A percentile compares a stretch with the other conserved stretches of the same genome.
These are phyloP conservation scores for Corydoras sp. DNA, from an alignment of 2,113 vertebrate species.

Conservation along the genomic window DNA sequence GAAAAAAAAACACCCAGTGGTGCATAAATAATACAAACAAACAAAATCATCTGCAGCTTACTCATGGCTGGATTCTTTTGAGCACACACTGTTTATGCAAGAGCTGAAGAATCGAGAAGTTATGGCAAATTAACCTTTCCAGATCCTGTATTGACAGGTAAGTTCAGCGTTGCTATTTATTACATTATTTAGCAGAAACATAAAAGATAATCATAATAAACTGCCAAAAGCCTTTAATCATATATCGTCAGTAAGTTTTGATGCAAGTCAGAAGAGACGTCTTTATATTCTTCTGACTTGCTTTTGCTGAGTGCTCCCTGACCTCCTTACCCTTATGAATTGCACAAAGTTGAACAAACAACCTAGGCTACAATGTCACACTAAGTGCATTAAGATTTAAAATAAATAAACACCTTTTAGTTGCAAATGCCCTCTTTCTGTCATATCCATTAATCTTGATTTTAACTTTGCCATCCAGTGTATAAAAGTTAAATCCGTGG, in stretches of 20 bases:
- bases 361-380: constrained; percentile 45
- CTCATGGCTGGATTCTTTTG: constrained; percentile 15
- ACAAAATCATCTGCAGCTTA: constrained; percentile 28
- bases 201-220: constrained; percentile 63
- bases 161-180: constrained; percentile 68
- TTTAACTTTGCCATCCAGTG: no score
- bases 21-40: constrained; percentile 11
- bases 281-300: constrained; percentile 54
- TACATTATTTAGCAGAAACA: constrained; percentile 59
- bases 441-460: constrained; percentile 54
- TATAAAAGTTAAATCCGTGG: no score
- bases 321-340: constrained; percentile 54
- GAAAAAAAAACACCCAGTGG: constrained; percentile 29
- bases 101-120: constrained; percentile 43
- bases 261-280: constrained; percentile 31
- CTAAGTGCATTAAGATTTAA: constrained; percentile 53
- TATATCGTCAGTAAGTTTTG: constrained; percentile 56
- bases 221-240: constrained; percentile 44
- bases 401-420: constrained; percentile 51
- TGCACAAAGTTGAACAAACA: constrained; percentile 48
- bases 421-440: constrained; percentile 27
- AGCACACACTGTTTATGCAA: constrained; percentile 19
- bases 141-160: constrained; percentile 70
- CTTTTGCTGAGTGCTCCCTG: constrained; percentile 64
- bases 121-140: constrained; percentile 73